Percentiles rank a stretch among this genome's conserved stretches.
Conservation (phyloP, 2,113 vertebrate genomes). For the Oophaga pumilio region DNA sequence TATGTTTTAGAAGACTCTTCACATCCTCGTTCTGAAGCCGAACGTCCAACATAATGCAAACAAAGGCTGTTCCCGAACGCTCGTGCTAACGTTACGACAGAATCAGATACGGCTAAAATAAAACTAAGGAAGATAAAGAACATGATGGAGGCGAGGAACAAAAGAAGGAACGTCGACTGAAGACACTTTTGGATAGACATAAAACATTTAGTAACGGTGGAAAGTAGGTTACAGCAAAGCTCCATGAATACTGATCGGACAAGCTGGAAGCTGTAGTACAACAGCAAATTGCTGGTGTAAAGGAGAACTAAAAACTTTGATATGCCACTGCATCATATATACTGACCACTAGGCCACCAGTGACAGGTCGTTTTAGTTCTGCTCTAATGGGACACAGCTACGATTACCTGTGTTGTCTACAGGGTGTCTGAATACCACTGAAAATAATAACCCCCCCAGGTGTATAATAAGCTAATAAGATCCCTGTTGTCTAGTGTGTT, state of each 20-base stretch:
- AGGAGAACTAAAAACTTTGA: background rate
- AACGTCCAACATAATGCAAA: background rate
- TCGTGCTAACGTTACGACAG: background rate
- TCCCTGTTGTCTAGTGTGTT: no score
- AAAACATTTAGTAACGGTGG: background rate
- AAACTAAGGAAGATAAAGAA: background rate
- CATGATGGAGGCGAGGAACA: background rate
- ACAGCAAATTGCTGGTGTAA: background rate
- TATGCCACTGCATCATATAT: background rate
- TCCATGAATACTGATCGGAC: background rate
- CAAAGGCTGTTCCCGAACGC: background rate
- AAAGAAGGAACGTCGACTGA: background rate
- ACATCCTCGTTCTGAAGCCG: background rate
- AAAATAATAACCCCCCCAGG: no score
- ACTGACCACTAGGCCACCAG: background rate
- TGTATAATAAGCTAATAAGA: no score
- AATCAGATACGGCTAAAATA: background rate
- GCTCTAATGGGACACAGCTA: background rate
- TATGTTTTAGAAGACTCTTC: slow-evolving; percentile 20
- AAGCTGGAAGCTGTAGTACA: background rate
- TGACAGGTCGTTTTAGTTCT: no score
- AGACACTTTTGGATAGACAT: background rate
- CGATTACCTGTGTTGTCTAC: background rate
- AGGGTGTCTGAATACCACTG: no score
- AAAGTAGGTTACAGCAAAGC: background rate